Base-by-base conservation (phyloP, 2,888 invertebrate species). In the Bhutanitis thaidina region DNA sequence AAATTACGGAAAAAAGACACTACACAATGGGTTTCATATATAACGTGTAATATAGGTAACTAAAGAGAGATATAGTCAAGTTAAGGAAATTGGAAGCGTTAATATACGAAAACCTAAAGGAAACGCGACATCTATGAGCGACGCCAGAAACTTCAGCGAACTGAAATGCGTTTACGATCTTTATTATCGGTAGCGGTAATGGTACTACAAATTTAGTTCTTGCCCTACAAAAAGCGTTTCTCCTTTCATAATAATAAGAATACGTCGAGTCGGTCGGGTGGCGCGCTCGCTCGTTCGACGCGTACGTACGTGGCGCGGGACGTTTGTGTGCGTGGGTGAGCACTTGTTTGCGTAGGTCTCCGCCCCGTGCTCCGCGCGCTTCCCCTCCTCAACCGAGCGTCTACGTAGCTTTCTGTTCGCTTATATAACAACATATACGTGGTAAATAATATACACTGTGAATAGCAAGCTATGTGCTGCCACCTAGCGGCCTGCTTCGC, bases 201-300 rank as follows among this genome's bases (percentile, higher is more conserved):
- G 62, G 66, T 64, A 84, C 85, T 77, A 85, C 88, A 86, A 84
- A 88, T 88, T 88, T 89, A 89, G 88, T 87, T 88, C 82, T 85
- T 88, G 89, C 85, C 89, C 89, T 87, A 89, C 89, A 89, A 89
- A 89, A 89, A 89, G 83, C 89, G 88, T 89, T 89, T 89, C 88
- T 89, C 86, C 87, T 89, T 87, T 89, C 88, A 81, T 88, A 84
- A 88, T 89, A 90, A 91, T 91, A 88, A 91, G 91, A 91, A 91
- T 91, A 91, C 90, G 90, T 78, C 81, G 87, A 88, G 87, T 82
- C 87, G 86, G 87, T 87, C 85, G 83, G 77, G 77, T 78, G 82
- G 79, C 73, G 78, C 80, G 81, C 83, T 79, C 81, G 83, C 78
- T 80, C 79, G 81, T 76, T 83, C 78, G 85, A 76, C 84, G 80